phyloP scores from a whole-genome alignment of 2,113 vertebrate genomes.

The Bothrops jararaca region DNA sequence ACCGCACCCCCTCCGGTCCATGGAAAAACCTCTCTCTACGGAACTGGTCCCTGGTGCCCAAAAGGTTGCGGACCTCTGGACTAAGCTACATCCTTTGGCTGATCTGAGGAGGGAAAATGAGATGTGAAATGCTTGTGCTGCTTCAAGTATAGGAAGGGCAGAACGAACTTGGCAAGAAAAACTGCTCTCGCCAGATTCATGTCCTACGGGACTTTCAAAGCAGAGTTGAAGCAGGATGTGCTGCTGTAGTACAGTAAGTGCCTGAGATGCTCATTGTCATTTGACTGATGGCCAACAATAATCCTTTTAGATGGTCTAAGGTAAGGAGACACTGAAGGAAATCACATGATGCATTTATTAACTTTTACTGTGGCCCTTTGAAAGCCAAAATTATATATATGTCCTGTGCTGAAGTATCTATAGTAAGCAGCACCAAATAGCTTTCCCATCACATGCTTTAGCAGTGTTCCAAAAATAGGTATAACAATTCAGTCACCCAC shows the following conservation, averaged over 20 bases:
- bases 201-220: background rate
- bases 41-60: no score
- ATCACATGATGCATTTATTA: background rate
- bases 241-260: background rate
- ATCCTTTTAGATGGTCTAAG: background rate
- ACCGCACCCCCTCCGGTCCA: no score
- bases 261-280: background rate
- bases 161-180: background rate
- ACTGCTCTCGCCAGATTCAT: background rate
- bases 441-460: background rate
- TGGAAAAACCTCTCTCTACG: no score
- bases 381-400: background rate
- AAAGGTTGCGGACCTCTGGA: background rate
- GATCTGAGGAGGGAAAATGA: background rate
- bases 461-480: background rate
- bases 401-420: background rate
- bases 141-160: background rate
- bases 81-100: background rate
- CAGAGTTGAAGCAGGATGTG: background rate
- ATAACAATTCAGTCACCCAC: fast-evolving
- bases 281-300: background rate
- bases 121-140: background rate
- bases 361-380: background rate
- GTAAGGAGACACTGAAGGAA: background rate
- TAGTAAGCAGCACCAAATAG: background rate